Base-by-base conservation (phyloP, 2,797 vertebrate genomes). In the Capromys pilorides region DNA sequence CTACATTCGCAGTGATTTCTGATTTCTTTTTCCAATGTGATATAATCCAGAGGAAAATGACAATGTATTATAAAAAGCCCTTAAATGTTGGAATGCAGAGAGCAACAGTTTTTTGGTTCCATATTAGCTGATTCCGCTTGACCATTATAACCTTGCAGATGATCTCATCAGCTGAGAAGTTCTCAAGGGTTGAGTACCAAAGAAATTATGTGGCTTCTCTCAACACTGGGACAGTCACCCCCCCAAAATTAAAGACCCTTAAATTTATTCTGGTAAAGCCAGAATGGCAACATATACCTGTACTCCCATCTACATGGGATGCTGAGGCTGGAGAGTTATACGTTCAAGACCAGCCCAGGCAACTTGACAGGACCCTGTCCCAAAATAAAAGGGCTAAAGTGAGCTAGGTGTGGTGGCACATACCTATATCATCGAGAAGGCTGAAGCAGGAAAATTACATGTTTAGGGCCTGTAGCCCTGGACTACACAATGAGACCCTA, bases 21-120 rank as follows among this genome's bases (percentile, higher is more conserved):
- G 36, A 81, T 24, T 91, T 81, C 36, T 86, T 82, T 94, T 75
- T 64, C 54, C 28, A 86, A 78, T 81, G 82, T 77, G 73, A 67
- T 79, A 64, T 93, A 92, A 93, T 67, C 39, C 83, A 62, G 64
- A 73, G 6, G 24, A 91, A 73, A 49, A 87, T 45, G 49, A 13
- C n/a, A 57, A 73, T 66, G 21, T 54, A 39, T 84, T 71, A 69
- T 54, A 94, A 90, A 66, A 91, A 88, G 19, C 57, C 77, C 69
- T 71, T 93, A 49, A 86, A 88, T 94, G 79, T 31, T 88, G 75
- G 36, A 87, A 85, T 21, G 93, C 45, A 73, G 54, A 41, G 19
- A 94, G 45, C 33, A 82, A 81, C 22, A 89, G 45, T n/a, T 36
- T 85, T 95, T 84, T 86, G 82, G 57, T 75, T 94, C 75, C 16